A percentile compares a stretch with the other conserved stretches of the same genome.
phyloP scores from a whole-genome alignment of 1,140 invertebrate species.

The Drosophila busckii region DNA sequence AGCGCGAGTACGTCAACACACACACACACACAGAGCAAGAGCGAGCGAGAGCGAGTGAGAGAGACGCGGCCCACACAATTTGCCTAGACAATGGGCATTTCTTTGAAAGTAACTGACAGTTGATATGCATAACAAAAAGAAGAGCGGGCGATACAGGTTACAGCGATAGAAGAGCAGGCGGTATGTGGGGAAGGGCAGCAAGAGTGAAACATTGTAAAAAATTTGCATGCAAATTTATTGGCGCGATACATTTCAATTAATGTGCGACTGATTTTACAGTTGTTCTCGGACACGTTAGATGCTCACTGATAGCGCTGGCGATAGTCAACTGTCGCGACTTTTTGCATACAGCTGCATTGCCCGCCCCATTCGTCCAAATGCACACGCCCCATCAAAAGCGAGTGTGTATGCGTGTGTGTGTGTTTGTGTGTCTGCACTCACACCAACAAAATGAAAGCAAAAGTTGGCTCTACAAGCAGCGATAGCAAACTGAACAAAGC shows the following conservation, averaged over 20 bases:
- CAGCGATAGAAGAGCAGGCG: not conserved
- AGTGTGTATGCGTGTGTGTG: too few species aligned
- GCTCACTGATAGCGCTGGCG: slow-evolving; percentile 9
- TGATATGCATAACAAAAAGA: slow-evolving; percentile 46
- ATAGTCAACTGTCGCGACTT: slow-evolving; percentile 6
- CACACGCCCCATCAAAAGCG: slow-evolving; percentile 32
- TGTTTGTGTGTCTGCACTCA: too few species aligned
- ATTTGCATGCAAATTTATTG: slow-evolving; percentile 39
- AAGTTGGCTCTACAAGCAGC: slow-evolving; percentile 65
- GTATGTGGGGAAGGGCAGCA: slow-evolving; percentile 1
- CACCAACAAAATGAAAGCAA: slow-evolving; percentile 54
- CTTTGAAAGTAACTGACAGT: slow-evolving; percentile 22
- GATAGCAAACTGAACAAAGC: slow-evolving; percentile 67
- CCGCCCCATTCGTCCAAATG: slow-evolving; percentile 16
- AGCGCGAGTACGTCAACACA: slow-evolving; percentile 11
- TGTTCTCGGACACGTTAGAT: slow-evolving; percentile 27
- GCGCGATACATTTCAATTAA: slow-evolving; percentile 44
- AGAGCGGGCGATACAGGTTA: too few species aligned
- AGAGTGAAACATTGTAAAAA: slow-evolving; percentile 24
- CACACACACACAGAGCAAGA: slow-evolving; percentile 2
- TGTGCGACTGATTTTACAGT: slow-evolving; percentile 44
- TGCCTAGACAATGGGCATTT: slow-evolving; percentile 22
- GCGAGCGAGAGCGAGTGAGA: too few species aligned
- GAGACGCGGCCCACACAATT: not conserved
- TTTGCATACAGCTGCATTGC: slow-evolving; percentile 5